A percentile compares a stretch with the other conserved stretches of the same genome.
phyloP scores from a whole-genome alignment of 2,888 invertebrate species.

The Fragum fragum region DNA sequence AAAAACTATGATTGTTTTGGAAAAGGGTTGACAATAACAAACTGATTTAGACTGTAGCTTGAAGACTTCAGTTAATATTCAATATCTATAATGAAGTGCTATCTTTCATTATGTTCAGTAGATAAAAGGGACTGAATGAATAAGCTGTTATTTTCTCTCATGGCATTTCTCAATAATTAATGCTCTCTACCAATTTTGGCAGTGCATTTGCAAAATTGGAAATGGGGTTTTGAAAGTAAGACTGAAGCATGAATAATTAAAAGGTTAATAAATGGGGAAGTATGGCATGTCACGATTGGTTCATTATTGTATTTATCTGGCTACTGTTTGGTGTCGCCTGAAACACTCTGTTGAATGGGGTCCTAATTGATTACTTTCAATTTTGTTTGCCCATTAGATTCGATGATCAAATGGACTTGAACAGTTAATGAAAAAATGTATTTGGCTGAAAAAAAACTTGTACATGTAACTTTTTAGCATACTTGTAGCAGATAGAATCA shows the following conservation, averaged over 20 bases:
- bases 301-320: slow-evolving; percentile 31
- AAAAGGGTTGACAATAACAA: too few relatives aligned
- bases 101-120: slow-evolving; percentile 1
- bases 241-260: slow-evolving; percentile 56
- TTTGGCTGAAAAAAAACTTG: too few relatives aligned
- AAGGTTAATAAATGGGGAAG: slow-evolving; percentile 35
- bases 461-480: too few relatives aligned
- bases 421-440: too few relatives aligned
- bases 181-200: slow-evolving; percentile 21
- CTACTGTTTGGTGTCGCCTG: slow-evolving; percentile 2
- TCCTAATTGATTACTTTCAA: slow-evolving; percentile 30
- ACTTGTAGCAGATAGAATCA: too few relatives aligned
- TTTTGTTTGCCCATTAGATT: slow-evolving; percentile 4
- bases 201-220: slow-evolving; percentile 62
- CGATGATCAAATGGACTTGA: slow-evolving; percentile 1
- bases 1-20: too few relatives aligned
- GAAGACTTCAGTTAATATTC: too few relatives aligned
- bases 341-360: slow-evolving; percentile 10
- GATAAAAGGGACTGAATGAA: neutral
- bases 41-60: too few relatives aligned
- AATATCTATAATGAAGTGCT: neutral
- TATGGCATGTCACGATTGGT: slow-evolving; percentile 50
- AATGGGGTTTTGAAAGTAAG: slow-evolving; percentile 56
- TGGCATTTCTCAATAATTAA: slow-evolving; percentile 54
- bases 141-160: slow-evolving; percentile 29